phyloP scores from a whole-genome alignment of 2,888 invertebrate genomes.

The Cyclophora albipunctata region DNA sequence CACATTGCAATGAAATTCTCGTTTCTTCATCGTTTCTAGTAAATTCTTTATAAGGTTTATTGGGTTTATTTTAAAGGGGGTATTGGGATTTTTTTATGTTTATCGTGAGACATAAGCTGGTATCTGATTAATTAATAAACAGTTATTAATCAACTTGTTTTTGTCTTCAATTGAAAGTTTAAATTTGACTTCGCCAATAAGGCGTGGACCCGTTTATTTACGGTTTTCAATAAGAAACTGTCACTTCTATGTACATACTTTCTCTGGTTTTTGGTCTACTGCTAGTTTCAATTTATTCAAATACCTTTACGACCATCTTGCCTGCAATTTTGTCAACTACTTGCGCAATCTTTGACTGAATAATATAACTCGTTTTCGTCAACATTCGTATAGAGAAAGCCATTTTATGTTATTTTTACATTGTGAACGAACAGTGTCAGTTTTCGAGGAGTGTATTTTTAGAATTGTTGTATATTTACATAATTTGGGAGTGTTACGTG shows the following conservation, averaged over 20 bases:
- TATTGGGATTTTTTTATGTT: no score
- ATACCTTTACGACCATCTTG: constrained; percentile 25
- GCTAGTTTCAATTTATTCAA: constrained; percentile 49
- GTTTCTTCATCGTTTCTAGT: no score
- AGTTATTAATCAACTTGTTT: constrained; percentile 6
- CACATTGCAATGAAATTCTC: no score
- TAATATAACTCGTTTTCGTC: constrained; percentile 49
- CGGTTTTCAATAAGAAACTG: constrained; percentile 23
- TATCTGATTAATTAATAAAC: no score
- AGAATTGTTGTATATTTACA: constrained; percentile 22
- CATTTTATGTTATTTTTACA: constrained; percentile 32
- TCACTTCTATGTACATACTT: constrained; percentile 41
- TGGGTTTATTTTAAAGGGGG: no score
- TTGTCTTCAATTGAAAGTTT: not conserved
- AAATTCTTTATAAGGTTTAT: no score
- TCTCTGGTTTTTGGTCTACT: constrained; percentile 44
- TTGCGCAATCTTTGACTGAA: constrained; percentile 52
- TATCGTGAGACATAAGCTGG: no score
- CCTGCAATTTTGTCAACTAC: constrained; percentile 55
- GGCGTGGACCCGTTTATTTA: constrained; percentile 3
- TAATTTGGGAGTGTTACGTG: constrained; percentile 20
- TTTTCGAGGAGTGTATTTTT: constrained; percentile 31
- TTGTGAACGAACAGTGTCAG: constrained; percentile 32
- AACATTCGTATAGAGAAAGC: constrained; percentile 58
- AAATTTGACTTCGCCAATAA: no score